Evolutionary conservation across 2,113 vertebrate species (phyloP), one percentile per base, ranked within the genome.

Genomic region (Saccopteryx leptura): DNA sequence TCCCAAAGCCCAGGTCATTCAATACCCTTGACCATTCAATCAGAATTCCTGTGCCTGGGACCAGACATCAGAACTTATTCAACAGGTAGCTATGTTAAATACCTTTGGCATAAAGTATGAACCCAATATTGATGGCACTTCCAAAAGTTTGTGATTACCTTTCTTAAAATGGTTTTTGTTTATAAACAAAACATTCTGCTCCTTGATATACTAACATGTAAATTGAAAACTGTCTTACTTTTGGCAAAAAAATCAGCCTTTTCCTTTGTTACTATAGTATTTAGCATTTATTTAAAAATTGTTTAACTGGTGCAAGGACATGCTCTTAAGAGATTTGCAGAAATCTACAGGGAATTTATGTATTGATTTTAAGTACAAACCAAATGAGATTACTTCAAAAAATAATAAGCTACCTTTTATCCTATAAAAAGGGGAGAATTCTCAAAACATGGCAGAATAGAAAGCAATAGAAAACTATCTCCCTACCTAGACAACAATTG

Each of bases 281-380:
- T 88, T 88, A 39, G 19, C 31, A 60, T 75, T 86, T 93, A 81
- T 61, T 54, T 92, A 18, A 46, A 74, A 81, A 26, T 52, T 80
- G 12, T 90, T 75, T 93, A 80, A 39, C 46, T 76, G n/a, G 26
- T 91, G 9, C 26, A 88, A 3, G 33, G n/a, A 65, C 2, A 92
- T 89, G 23, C 19, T 78, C 52, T 26, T 66, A 65, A 89, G 39
- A 72, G 12, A 60, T 88, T 65, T 58, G 12, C 18, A 65, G 12
- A 79, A 83, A 78, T 91, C 2, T 33, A 75, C 7, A 58, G 33
- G 56, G 15, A 50, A 85, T 65, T 14, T 76, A 66, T 74, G 60
- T 61, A 65, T 54, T 76, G 9, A 33, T 69, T 76, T 50, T 31
- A 54, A 76, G 46, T 76, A 61, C 7, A 76, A 88, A 88, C 54